Base-by-base conservation (phyloP, 2,797 vertebrate species). In the Clarias platycephalus region DNA sequence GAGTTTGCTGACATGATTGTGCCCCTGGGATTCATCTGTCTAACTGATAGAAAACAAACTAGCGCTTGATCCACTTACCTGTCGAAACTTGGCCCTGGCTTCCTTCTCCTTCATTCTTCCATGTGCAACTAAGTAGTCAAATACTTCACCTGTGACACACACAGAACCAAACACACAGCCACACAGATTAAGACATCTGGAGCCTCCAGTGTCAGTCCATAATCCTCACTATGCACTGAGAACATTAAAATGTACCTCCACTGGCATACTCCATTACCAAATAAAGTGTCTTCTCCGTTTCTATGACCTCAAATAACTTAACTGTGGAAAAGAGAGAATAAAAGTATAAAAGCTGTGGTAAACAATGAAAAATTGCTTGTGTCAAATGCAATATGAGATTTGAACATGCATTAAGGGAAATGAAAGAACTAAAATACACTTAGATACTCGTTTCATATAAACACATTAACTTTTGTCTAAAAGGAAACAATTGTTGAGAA, bases 51-150 rank as follows among this genome's bases (percentile, higher is more conserved):
- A 40, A 77, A 13, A 62, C 62, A 22, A 44, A 37, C 71, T 8
- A 28, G n/a, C 9, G 5, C 24, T 40, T 28, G 20, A 62, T 58
- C 55, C 22, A 71, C 94, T 92, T 93, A 98, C 97, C 97, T 98
- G 97, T 88, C 97, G 96, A 94, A 98, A 98, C 94, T 98, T 98
- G 90, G 97, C 96, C 90, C 97, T 94, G 86, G 97, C 97, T 90
- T 98, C 97, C 90, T 98, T 97, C 86, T 98, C 97, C 92, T 98
- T 98, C 97, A 98, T 98, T 90, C 97, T 96, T 93, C 97, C 97
- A 83, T 98, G 97, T 91, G 97, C 97, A 89, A 98, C 97, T 91
- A 98, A 94, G 94, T 98, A 98, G 93, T 98, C 97, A 93, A 97
- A 98, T 44, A 98, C 97, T 89, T 98, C 97, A 79, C 97, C 97